Evolutionary conservation across 2,113 vertebrate genomes (phyloP).

Genomic region (Polyodon spathula): DNA sequence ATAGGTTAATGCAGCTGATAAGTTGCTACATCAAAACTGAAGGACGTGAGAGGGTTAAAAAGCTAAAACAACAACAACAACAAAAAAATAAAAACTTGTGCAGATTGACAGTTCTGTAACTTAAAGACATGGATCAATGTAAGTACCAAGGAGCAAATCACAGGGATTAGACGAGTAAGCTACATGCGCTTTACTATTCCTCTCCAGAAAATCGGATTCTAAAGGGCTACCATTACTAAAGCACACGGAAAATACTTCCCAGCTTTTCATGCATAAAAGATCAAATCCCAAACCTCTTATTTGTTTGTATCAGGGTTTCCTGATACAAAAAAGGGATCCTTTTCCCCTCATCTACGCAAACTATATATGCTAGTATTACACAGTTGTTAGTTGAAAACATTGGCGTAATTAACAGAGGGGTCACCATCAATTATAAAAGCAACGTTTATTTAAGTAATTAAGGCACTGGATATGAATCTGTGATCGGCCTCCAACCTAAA

Average conservation of each 20-base stretch:
- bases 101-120: not conserved
- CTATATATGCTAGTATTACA: slow-evolving; percentile 6
- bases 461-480: too few species aligned
- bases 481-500: too few species aligned
- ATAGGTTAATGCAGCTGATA: too few species aligned
- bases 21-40: too few species aligned
- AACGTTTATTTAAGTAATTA: too few species aligned
- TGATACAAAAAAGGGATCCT: too few species aligned
- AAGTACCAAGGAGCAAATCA: slow-evolving; percentile 25
- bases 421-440: too few species aligned
- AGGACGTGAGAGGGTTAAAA: too few species aligned
- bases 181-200: slow-evolving; percentile 8
- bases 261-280: slow-evolving; percentile 4
- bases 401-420: too few species aligned
- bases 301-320: slow-evolving; percentile 7
- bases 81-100: not conserved
- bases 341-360: slow-evolving; percentile 5
- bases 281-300: slow-evolving; percentile 6
- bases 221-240: slow-evolving; percentile 19
- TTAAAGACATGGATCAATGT: slow-evolving; percentile 17
- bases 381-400: too few species aligned
- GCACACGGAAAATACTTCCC: slow-evolving; percentile 25
- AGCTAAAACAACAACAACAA: not conserved
- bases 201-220: slow-evolving; percentile 26
- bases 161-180: slow-evolving; percentile 19